Conservation (phyloP, 1,140 invertebrate species). For the Cyclina sinensis region DNA sequence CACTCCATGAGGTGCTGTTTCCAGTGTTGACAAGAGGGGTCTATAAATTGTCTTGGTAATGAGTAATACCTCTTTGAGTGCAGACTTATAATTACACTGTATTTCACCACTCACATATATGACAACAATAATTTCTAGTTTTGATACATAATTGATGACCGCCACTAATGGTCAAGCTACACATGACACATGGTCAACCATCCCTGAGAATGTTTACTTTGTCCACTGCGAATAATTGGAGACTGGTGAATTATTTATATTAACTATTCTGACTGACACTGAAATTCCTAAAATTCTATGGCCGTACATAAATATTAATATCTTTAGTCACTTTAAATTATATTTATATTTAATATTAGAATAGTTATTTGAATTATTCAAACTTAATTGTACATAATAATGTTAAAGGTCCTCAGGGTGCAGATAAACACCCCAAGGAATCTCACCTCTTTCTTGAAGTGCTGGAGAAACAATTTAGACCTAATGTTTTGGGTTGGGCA, state of each 20-base stretch:
- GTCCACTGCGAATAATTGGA: not conserved
- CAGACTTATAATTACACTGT: not conserved
- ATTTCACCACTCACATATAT: slow-evolving; percentile 16
- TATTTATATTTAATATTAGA: too few species aligned
- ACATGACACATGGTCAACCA: slow-evolving; percentile 23
- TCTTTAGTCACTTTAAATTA: too few species aligned
- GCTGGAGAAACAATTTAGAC: too few species aligned
- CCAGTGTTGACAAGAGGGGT: not conserved
- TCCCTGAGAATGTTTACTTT: not conserved
- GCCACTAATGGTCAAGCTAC: slow-evolving; percentile 27
- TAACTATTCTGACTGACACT: slow-evolving; percentile 12
- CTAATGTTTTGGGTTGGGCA: too few species aligned
- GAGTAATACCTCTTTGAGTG: not conserved
- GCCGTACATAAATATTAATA: not conserved
- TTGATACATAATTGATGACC: slow-evolving; percentile 46
- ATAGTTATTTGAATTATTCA: not conserved
- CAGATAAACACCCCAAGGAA: too few species aligned
- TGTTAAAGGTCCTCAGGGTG: too few species aligned
- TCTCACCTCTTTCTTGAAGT: too few species aligned
- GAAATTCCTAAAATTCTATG: slow-evolving; percentile 14
- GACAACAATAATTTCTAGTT: slow-evolving; percentile 47
- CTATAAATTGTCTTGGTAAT: not conserved
- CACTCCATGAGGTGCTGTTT: slow-evolving; percentile 1
- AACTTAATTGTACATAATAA: not conserved
- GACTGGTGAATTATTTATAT: slow-evolving; percentile 20